Percentiles rank a stretch among this genome's conserved stretches.
These are phyloP conservation scores for Cyanistes caeruleus DNA, from an alignment of 2,113 vertebrate genomes.

Conservation along the genomic window DNA sequence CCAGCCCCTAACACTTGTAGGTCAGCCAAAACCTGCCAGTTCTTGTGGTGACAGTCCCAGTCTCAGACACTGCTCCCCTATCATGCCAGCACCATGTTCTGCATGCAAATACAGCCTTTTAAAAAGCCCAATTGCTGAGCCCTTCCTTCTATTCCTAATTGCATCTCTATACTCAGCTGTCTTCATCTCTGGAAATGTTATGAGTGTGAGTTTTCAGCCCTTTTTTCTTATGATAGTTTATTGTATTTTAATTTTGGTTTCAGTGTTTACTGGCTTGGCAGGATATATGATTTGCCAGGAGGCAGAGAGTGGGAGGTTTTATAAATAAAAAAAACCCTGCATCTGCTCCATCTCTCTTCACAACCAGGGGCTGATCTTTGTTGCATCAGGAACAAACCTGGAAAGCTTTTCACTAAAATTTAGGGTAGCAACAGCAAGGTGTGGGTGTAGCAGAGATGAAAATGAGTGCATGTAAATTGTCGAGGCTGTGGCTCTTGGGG, in stretches of 20 bases:
- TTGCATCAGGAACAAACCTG: not conserved
- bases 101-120: not conserved
- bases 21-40: not conserved
- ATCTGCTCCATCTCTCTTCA: not conserved
- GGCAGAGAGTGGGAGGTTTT: not conserved
- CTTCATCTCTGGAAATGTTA: not conserved
- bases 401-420: not conserved
- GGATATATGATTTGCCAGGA: not conserved
- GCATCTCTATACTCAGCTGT: not conserved
- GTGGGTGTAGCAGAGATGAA: not conserved
- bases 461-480: not conserved
- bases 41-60: not conserved
- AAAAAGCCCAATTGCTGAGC: not conserved
- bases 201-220: not conserved
- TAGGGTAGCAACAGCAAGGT: not conserved
- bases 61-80: not conserved
- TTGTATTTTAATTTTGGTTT: constrained; percentile 20
- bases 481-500: not conserved
- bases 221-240: not conserved
- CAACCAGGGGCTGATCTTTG: not conserved
- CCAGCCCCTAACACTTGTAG: not conserved
- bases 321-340: not conserved
- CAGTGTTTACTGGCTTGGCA: not conserved
- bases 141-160: not conserved
- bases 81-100: rapidly evolving